These are phyloP conservation scores for Phaenicophaeus curvirostris DNA, from an alignment of 2,797 vertebrate genomes.

Conservation along the genomic window DNA sequence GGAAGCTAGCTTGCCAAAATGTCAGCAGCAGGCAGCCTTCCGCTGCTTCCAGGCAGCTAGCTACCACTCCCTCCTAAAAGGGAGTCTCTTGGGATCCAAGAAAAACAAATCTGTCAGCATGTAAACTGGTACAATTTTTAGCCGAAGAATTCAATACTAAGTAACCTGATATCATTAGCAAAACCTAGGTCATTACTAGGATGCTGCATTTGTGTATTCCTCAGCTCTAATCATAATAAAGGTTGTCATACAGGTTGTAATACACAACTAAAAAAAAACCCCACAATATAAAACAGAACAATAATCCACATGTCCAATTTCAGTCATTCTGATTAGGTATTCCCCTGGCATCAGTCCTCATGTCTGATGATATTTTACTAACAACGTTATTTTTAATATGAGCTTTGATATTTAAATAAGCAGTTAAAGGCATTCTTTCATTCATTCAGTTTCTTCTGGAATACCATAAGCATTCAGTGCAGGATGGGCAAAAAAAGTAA, in stretches of 20 bases:
- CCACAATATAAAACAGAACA: neutral
- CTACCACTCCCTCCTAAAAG: neutral
- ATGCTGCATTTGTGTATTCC: neutral
- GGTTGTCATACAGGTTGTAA: neutral
- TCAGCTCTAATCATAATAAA: neutral
- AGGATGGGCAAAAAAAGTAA: neutral
- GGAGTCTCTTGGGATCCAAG: neutral
- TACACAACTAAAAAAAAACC: neutral
- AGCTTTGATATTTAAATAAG: neutral
- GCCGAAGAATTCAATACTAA: neutral
- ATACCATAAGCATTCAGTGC: neutral
- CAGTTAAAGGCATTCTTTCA: neutral
- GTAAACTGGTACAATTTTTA: neutral
- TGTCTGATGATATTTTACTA: neutral
- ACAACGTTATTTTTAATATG: neutral
- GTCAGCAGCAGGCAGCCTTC: neutral
- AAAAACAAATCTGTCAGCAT: slow-evolving; percentile 23
- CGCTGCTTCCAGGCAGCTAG: neutral
- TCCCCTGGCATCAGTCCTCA: neutral
- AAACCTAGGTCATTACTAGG: neutral
- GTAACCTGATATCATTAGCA: neutral
- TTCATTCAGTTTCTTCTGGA: neutral
- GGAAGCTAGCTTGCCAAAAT: slow-evolving; percentile 42
- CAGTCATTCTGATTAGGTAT: neutral
- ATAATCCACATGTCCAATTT: neutral